Evolutionary conservation across 2,113 vertebrate species (phyloP).

Genomic region (Lipotes vexillifer): DNA sequence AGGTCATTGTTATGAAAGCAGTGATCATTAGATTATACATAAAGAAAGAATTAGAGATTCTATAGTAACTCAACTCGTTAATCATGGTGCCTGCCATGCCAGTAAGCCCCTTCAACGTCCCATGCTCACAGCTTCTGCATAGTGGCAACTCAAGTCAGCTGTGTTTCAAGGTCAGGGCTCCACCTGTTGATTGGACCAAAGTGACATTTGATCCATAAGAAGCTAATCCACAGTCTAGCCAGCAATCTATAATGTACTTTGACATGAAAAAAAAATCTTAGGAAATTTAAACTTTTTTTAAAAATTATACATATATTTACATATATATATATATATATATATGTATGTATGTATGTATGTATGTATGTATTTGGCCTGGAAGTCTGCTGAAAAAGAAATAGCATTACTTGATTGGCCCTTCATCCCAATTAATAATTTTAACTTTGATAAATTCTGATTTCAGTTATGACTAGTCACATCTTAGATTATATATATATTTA

Average conservation of each 20-base stretch:
- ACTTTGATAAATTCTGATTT: conserved; percentile 78
- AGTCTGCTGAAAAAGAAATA: conserved; percentile 70
- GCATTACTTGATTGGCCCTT: conserved; percentile 71
- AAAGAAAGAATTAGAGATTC: neutral
- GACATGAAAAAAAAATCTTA: neutral
- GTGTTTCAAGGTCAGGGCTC: neutral
- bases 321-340: neutral
- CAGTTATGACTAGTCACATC: conserved; percentile 83
- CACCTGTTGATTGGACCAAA: neutral
- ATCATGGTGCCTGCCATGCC: neutral
- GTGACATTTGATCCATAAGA: neutral
- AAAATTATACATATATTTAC: too few relatives aligned
- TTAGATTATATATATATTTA: too few relatives aligned
- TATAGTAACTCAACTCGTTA: neutral
- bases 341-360: too few relatives aligned
- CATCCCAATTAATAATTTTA: conserved; percentile 81
- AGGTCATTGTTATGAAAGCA: neutral
- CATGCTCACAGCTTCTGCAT: neutral
- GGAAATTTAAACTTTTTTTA: neutral
- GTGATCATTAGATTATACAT: neutral
- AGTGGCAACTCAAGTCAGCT: neutral
- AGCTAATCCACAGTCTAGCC: neutral
- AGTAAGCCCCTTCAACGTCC: neutral
- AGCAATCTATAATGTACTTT: neutral
- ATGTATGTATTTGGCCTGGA: neutral